Conservation (phyloP, 2,888 invertebrate genomes). For the Calameuta filiformis region DNA sequence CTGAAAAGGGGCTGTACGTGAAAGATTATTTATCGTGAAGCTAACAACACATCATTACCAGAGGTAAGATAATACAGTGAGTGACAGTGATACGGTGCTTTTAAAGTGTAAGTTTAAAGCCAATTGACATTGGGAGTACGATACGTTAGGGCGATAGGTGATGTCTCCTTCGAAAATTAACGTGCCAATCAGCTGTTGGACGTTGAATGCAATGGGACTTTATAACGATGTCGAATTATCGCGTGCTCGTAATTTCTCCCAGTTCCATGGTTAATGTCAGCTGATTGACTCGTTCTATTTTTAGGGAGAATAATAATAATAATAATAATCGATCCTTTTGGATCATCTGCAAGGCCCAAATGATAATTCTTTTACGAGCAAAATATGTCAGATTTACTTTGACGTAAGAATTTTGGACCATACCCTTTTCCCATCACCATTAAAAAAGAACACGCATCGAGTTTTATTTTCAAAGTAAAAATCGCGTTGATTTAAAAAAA, state of each 20-base stretch:
- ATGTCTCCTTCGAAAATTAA: neutral
- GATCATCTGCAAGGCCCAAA: neutral
- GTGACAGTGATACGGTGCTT: slow-evolving; percentile 2
- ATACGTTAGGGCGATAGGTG: neutral
- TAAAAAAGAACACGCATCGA: neutral
- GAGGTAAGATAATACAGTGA: slow-evolving; percentile 6
- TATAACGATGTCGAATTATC: neutral
- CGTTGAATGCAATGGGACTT: neutral
- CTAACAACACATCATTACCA: neutral
- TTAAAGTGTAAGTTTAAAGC: slow-evolving; percentile 16
- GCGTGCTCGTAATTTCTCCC: neutral
- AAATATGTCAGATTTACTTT: neutral
- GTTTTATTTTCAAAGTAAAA: neutral
- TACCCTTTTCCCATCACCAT: neutral
- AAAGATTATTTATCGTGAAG: neutral
- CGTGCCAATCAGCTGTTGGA: neutral
- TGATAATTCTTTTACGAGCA: neutral
- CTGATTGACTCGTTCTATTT: neutral
- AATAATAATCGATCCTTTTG: neutral
- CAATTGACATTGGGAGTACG: slow-evolving; percentile 3
- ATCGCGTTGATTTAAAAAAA: neutral
- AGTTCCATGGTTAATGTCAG: neutral
- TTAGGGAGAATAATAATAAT: neutral
- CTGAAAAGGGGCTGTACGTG: neutral
- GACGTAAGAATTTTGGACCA: neutral